These are phyloP conservation scores for Menidia beryllina DNA, from an alignment of 2,113 vertebrate species.

Conservation along the genomic window DNA sequence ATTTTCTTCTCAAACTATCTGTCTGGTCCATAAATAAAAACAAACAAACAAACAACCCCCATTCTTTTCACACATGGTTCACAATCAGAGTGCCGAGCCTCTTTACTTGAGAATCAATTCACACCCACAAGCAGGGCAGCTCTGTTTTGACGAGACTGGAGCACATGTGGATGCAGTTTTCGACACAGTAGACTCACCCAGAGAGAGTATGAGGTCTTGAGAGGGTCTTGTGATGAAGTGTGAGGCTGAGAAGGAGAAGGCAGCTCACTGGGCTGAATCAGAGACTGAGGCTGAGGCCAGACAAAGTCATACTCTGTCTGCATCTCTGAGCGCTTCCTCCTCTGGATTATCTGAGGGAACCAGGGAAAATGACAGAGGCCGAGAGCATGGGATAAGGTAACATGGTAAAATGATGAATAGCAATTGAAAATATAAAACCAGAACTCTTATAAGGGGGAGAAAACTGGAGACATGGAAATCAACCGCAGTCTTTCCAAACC, in stretches of 20 bases:
- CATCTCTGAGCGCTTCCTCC: constrained; percentile 88
- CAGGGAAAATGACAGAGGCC: not conserved
- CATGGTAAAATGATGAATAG: not conserved
- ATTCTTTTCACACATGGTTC: no score
- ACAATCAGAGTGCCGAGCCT: no score
- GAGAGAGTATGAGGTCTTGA: constrained; percentile 76
- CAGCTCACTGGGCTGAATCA: constrained; percentile 71
- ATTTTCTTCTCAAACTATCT: no score
- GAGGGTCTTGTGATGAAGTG: constrained; percentile 71
- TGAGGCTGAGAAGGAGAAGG: constrained; percentile 76
- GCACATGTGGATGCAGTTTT: not conserved
- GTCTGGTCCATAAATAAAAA: no score
- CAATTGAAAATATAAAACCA: not conserved
- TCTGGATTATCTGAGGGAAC: constrained; percentile 88
- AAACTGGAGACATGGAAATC: constrained; percentile 4
- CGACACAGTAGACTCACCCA: constrained; percentile 86
- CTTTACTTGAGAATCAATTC: not conserved
- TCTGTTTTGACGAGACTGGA: not conserved
- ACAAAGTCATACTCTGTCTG: constrained; percentile 84
- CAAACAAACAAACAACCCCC: no score
- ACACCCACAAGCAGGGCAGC: not conserved
- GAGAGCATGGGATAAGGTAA: not conserved
- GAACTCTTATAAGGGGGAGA: not conserved
- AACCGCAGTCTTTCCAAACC: constrained; percentile 9
- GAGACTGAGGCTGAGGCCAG: constrained; percentile 83